Conservation (phyloP, 2,797 vertebrate species). For the Nyctalus aviator region DNA sequence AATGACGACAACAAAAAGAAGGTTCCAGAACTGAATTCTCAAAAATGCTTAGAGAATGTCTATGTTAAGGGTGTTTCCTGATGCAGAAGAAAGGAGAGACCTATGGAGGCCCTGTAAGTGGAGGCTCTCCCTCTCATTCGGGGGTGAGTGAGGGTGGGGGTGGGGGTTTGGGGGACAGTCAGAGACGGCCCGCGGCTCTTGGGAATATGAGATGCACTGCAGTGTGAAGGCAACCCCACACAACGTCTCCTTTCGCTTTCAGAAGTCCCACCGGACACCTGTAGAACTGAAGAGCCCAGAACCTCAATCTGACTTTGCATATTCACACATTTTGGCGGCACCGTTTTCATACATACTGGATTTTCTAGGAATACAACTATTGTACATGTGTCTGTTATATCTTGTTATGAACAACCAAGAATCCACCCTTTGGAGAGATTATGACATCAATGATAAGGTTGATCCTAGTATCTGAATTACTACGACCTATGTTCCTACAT, state of each 20-base stretch:
- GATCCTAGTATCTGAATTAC: too few species aligned
- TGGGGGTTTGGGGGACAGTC: too few species aligned
- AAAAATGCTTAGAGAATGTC: neutral
- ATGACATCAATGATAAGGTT: neutral
- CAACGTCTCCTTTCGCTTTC: neutral
- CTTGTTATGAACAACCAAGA: neutral
- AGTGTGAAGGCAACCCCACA: neutral
- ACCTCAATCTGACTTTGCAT: neutral
- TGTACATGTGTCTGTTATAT: neutral
- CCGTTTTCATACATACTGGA: neutral
- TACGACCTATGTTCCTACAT: fast-evolving
- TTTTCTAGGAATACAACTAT: neutral
- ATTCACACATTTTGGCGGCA: neutral
- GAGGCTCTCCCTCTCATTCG: neutral
- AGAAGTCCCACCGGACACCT: neutral
- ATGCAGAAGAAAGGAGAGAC: neutral
- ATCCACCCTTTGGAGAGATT: neutral
- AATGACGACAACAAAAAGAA: neutral
- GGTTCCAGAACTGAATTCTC: neutral
- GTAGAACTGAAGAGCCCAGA: neutral
- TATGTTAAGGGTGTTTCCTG: neutral
- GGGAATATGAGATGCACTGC: neutral
- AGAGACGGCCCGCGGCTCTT: neutral
- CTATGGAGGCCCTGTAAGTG: neutral
- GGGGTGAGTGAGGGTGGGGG: too few species aligned